These are phyloP conservation scores for Penaeus chinensis DNA, from an alignment of 1,140 invertebrate species.

Conservation along the genomic window DNA sequence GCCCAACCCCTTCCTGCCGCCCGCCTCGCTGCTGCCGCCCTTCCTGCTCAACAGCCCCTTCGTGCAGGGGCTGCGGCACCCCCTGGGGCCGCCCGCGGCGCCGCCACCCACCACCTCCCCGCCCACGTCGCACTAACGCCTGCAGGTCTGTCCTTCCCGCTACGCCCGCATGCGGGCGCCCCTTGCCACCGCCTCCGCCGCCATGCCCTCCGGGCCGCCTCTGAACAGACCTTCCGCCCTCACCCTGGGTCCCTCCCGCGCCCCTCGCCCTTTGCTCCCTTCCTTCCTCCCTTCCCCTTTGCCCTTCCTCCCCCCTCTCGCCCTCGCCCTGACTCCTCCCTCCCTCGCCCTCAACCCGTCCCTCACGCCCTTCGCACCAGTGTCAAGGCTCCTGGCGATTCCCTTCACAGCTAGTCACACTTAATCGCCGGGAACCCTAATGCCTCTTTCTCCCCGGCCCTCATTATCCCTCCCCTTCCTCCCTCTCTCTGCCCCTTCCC, in stretches of 20 bases:
- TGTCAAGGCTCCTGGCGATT: too few relatives aligned
- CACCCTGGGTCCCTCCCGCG: not conserved
- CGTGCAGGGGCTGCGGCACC: not conserved
- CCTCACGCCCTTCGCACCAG: not conserved
- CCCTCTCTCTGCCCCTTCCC: not conserved
- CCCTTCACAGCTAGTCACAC: too few relatives aligned
- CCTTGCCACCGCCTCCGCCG: not conserved
- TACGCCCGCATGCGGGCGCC: not conserved
- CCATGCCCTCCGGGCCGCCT: not conserved
- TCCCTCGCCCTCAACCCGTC: not conserved
- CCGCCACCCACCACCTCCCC: not conserved
- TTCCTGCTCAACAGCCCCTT: conserved; percentile 1
- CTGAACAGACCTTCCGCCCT: not conserved
- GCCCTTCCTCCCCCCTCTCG: not conserved
- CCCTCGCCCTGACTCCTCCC: not conserved
- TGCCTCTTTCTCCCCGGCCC: not conserved
- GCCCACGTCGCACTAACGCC: not conserved
- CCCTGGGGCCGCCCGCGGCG: not conserved
- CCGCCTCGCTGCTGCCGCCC: not conserved
- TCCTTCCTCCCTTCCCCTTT: not conserved
- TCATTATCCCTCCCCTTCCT: too few relatives aligned
- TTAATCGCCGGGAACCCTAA: too few relatives aligned
- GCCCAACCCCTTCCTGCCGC: not conserved
- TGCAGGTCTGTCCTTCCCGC: not conserved
- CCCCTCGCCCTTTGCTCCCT: not conserved